A percentile compares a stretch with the other conserved stretches of the same genome.
Conservation (phyloP, 2,113 vertebrate genomes). For the Silurus meridionalis region DNA sequence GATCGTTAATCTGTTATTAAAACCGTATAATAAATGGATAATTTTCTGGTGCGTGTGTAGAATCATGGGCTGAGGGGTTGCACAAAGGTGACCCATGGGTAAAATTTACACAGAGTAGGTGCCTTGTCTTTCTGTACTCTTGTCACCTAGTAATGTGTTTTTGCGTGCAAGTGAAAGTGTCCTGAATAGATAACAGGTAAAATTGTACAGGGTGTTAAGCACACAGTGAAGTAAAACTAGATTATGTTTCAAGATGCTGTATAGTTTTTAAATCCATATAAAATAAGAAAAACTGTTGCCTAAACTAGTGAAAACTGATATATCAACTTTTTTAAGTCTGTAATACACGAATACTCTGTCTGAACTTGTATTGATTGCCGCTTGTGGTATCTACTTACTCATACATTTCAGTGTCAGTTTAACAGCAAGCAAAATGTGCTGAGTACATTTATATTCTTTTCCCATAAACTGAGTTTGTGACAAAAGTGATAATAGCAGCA, state of each 20-base stretch:
- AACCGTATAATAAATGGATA: not conserved
- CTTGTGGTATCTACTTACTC: too few species aligned
- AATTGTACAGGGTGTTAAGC: not conserved
- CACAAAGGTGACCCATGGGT: not conserved
- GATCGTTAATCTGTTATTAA: not conserved
- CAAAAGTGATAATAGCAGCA: too few species aligned
- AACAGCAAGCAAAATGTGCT: too few species aligned
- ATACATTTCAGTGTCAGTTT: too few species aligned
- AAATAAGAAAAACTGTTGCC: not conserved
- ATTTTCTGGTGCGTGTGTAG: too few species aligned
- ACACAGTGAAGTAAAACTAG: not conserved
- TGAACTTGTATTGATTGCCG: too few species aligned
- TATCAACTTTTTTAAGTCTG: too few species aligned
- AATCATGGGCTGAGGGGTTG: not conserved
- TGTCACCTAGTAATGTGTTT: not conserved
- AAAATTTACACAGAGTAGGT: not conserved
- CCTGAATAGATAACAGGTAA: not conserved
- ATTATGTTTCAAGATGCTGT: not conserved
- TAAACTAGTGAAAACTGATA: too few species aligned
- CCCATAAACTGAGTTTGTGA: too few species aligned
- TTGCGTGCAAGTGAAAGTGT: not conserved
- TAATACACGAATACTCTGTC: too few species aligned
- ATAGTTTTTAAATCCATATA: not conserved
- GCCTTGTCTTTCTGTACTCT: not conserved
- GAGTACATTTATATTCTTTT: too few species aligned